Base-by-base conservation (phyloP, 2,113 vertebrate genomes). In the Sinocyclocheilus grahami region DNA sequence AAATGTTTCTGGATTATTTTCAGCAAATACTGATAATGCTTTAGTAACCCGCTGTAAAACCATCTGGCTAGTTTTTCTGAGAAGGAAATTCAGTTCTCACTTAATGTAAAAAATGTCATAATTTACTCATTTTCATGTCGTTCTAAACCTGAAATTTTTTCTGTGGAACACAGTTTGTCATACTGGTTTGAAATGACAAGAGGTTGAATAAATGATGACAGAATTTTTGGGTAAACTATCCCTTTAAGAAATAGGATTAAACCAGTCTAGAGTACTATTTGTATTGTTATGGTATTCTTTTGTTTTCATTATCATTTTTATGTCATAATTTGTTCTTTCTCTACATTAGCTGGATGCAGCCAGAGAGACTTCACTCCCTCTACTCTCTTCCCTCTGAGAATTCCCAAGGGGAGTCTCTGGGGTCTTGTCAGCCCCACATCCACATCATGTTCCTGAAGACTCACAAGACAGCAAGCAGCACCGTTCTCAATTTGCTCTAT, bases 401-500 rank as follows among this genome's bases (percentile, higher is more conserved):
- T 18, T 89, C 85, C 51, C 93, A 92, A 77, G 93, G 91, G 0
- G 90, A 91, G 0, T 88, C 94, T 9, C 88, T 94, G 88, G 94
- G 95, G 74, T 92, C 95, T 53, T 97, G 97, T 85, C 91, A 85
- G 33, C 95, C 96, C 0, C 94, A 89, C 78, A 94, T 91, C 24
- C 96, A 95, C 85, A 91, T 97, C 74, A 96, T 97, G 91, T 98
- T 98, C 91, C 92, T 98, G 84, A 98, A 98, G 95, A 98, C 97
- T 1, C 97, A 97, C 93, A 98, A 98, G 93, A 97, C 97, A 0
- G 97, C 97, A 24, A 96, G 97, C 94, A 97, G 97, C 93, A 98
- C 97, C 0, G 93, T 98, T 77, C 94, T 97, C 85, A 98, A 96
- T 90, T 92, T 98, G 84, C 95, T 98, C 65, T 97, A 97, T 89